Evolutionary conservation across 2,888 invertebrate genomes (phyloP).

Genomic region (Drosophila dives): DNA sequence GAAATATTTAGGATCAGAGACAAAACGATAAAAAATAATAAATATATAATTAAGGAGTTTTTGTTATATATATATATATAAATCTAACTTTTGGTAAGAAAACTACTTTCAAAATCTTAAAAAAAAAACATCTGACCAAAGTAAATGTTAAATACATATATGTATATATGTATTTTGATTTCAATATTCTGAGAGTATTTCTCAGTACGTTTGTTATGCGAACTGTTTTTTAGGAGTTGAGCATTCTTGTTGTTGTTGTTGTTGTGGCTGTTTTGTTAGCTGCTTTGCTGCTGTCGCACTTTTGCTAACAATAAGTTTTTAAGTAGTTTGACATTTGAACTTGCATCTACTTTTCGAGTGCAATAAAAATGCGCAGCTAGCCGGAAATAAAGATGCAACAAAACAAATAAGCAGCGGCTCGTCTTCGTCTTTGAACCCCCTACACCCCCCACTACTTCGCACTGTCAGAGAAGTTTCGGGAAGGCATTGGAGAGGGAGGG

Average conservation of each 20-base stretch:
- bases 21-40: background rate
- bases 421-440: conserved; percentile 4
- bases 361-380: conserved; percentile 79
- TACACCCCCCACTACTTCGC: background rate
- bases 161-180: background rate
- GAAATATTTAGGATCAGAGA: background rate
- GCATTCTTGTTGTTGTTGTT: conserved; percentile 18
- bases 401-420: conserved; percentile 69
- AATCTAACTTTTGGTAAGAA: background rate
- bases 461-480: conserved; percentile 17
- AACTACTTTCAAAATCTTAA: background rate
- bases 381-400: conserved; percentile 75
- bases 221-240: conserved; percentile 8
- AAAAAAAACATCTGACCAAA: background rate
- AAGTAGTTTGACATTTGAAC: conserved; percentile 80
- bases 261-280: conserved; percentile 15
- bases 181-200: conserved; percentile 28
- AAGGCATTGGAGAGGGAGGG: conserved; percentile 8
- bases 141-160: background rate
- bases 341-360: conserved; percentile 71
- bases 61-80: background rate
- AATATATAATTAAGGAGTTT: background rate
- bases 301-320: conserved; percentile 79
- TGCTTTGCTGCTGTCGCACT: conserved; percentile 54
- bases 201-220: background rate